A percentile compares a stretch with the other conserved stretches of the same genome.
These are phyloP conservation scores for Solenopsis fugax DNA, from an alignment of 1,140 invertebrate species.

Conservation along the genomic window DNA sequence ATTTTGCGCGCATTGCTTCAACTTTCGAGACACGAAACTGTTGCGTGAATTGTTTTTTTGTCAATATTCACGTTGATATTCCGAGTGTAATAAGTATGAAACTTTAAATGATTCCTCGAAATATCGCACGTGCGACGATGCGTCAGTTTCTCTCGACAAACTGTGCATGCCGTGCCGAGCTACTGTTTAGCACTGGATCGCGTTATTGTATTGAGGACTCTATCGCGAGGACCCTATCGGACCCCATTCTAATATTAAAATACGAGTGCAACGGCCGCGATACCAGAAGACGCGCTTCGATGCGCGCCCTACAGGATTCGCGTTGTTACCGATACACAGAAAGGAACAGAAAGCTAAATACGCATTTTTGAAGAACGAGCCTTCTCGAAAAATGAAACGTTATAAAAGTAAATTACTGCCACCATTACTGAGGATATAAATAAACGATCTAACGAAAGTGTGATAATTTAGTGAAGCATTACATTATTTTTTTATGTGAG, in stretches of 20 bases:
- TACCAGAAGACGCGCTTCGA: conserved; percentile 54
- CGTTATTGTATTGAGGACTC: conserved; percentile 58
- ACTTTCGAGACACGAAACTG: neutral
- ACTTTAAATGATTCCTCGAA: conserved; percentile 15
- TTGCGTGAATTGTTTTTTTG: neutral
- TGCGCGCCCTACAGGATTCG: conserved; percentile 52
- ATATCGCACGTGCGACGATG: conserved; percentile 41
- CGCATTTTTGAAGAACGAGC: neutral
- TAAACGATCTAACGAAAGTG: neutral
- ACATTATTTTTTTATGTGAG: neutral
- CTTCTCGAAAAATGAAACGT: neutral
- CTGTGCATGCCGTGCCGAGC: conserved; percentile 1
- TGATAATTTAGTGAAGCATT: neutral
- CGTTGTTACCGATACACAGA: conserved; percentile 35
- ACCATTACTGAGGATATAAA: neutral
- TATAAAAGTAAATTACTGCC: neutral
- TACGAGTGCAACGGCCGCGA: conserved; percentile 68
- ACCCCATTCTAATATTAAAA: conserved; percentile 70
- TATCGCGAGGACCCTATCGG: conserved; percentile 60
- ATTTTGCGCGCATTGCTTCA: neutral
- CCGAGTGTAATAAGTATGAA: neutral
- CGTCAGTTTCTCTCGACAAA: conserved; percentile 60
- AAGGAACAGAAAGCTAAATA: conserved; percentile 3
- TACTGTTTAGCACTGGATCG: conserved; percentile 23
- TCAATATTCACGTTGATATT: neutral